Base-by-base conservation (phyloP, 2,113 vertebrate genomes). In the Monarcha castaneiventris region DNA sequence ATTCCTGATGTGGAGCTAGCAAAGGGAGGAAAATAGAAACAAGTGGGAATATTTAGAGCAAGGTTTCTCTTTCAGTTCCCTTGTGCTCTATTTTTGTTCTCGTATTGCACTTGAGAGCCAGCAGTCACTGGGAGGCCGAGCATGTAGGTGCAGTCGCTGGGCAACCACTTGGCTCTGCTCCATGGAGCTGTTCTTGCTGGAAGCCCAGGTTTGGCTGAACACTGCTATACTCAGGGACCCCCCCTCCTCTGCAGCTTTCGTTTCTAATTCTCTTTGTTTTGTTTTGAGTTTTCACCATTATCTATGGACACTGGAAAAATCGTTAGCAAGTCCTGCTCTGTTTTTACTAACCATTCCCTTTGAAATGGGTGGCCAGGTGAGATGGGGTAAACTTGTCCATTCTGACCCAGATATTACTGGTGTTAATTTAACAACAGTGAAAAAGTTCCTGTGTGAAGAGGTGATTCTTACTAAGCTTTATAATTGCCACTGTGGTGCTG, bases 41-140 rank as follows among this genome's bases (percentile, higher is more conserved):
- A 79, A 93, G 75, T 48, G 79, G 59, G 76, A 96, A 81, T 97
- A 91, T 93, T 96, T 94, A 94, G 93, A 89, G 43, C 1, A 9
- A 67, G 68, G 87, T 96, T 96, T 96, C 94, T 96, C 93, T 96
- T 96, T 96, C 93, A 93, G 68, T 91, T 97, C 82, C 11, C 56
- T 88, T 16, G 78, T 77, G 55, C 84, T 80, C 90, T 96, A 85
- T 95, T 96, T 96, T 83, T 86, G 33, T 63, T 59, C 77, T 71
- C 0, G 0, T 29, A 8, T 71, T 88, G 68, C 51, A 35, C 35
- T 95, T 43, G 56, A 88, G 90, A 48, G 32, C 23, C 59, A 66
- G 39, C 63, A 79, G 66, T 55, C 46, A 8, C 48, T 6, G 8
- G n/a, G 66, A 79, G 52, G 35, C 39, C 0, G 1, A 66, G 56